Evolutionary conservation across 92 coral and sea anemone genomes (phyloP), one percentile per base, ranked within the genome.

Genomic region (Actinernus sp.): DNA sequence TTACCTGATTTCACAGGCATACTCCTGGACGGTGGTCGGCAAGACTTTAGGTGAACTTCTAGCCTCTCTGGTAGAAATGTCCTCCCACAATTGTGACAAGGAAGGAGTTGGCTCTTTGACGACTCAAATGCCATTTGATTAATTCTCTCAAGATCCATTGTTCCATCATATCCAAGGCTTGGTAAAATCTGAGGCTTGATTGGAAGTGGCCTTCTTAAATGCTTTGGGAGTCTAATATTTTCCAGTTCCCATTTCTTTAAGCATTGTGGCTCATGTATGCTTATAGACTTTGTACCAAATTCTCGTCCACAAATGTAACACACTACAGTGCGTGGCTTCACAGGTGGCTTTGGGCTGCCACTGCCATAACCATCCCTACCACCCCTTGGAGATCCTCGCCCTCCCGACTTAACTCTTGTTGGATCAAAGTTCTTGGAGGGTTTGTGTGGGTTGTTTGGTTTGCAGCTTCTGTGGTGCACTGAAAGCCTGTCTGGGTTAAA

Each of bases 261-360:
- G 57, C 99, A 95, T 25, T 95, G 99, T 2, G 99, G 99, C 39
- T 95, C 99, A 49, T 95, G 99, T 21, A 95, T 95, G 1, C 92
- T 53, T n/a, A 95, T 91, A 6, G 99, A 95, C 45, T 88, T 83
- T 10, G 92, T 84, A 40, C 99, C 99, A 75, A 95, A 95, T 61
- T 95, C 99, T 54, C 99, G 67, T 1, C 99, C 99, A 76, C 99
- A 95, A 25, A 95, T 95, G 58, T 87, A 95, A 55, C 99, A 95
- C 22, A 95, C 96, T 32, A 91, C 97, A 2, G 99, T 84, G 22
- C 84, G 72, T 7, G 99, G 99, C 61, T 83, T 87, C 4, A 75
- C 53, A 0, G 99, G 99, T 20, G 27, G 49, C 33, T 52, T 66
- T 0, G 77, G 75, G 6, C 72, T 83, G 3, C 83, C 59, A 31